phyloP scores from a whole-genome alignment of 2,888 invertebrate genomes.

The Philaethria dido region DNA sequence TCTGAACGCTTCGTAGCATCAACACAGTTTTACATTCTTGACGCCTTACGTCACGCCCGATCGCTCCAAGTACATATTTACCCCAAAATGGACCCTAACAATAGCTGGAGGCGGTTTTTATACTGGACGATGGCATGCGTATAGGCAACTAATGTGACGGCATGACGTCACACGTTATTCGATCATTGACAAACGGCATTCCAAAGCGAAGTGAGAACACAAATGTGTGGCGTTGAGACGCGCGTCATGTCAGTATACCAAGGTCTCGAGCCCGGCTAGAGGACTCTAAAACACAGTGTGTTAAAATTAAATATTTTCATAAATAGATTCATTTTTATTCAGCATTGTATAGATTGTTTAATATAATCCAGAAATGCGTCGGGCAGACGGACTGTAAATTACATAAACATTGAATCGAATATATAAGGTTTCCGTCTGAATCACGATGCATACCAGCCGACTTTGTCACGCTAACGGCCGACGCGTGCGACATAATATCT shows the following conservation, averaged over 20 bases:
- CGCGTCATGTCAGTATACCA: conserved; percentile 72
- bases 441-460: conserved; percentile 79
- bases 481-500: conserved; percentile 74
- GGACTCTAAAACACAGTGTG: conserved; percentile 48
- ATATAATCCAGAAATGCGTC: conserved; percentile 68
- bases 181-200: conserved; percentile 83
- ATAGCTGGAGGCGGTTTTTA: conserved; percentile 64
- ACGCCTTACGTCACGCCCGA: conserved; percentile 62
- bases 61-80: conserved; percentile 62
- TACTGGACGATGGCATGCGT: conserved; percentile 60
- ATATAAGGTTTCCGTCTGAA: conserved; percentile 81
- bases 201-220: conserved; percentile 75
- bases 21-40: conserved; percentile 61
- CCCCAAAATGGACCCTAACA: conserved; percentile 58
- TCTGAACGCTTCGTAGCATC: conserved; percentile 57
- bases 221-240: conserved; percentile 69
- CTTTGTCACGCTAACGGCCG: conserved; percentile 73
- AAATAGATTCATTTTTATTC: neutral
- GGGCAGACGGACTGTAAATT: conserved; percentile 66
- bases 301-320: neutral
- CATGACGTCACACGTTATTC: conserved; percentile 76
- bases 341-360: conserved; percentile 49
- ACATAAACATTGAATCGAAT: conserved; percentile 73
- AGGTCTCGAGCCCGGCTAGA: conserved; percentile 73
- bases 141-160: conserved; percentile 62